These are phyloP conservation scores for Galaxea fascicularis DNA, from an alignment of 92 coral and sea anemone genomes.

Conservation along the genomic window DNA sequence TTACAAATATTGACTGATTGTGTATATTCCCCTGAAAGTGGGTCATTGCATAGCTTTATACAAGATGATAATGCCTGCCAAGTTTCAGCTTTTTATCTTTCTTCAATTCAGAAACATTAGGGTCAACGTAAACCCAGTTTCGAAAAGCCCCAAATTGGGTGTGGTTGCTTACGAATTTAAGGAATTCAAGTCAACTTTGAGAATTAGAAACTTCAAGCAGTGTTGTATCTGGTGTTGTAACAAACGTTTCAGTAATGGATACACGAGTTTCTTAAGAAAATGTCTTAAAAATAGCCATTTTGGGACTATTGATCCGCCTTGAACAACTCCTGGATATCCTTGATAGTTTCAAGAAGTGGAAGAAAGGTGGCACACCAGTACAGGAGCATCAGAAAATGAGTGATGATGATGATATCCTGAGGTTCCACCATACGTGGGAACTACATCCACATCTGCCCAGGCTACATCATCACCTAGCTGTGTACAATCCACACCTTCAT, in stretches of 20 bases:
- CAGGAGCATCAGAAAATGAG: neutral
- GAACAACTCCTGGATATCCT: slow-evolving; percentile 10
- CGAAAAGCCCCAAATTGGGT: neutral
- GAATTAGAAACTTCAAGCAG: neutral
- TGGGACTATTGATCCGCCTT: slow-evolving; percentile 27
- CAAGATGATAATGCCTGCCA: too few relatives aligned
- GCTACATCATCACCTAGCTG: neutral
- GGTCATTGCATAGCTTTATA: neutral
- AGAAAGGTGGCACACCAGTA: neutral
- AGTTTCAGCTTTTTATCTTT: neutral
- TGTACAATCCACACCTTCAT: neutral
- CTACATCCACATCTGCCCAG: neutral
- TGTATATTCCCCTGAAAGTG: neutral
- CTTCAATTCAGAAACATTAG: neutral
- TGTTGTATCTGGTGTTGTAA: neutral
- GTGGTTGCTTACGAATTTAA: neutral
- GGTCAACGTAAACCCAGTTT: neutral
- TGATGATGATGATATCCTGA: slow-evolving; percentile 5
- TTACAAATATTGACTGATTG: neutral
- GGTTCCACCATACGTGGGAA: neutral
- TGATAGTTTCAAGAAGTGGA: neutral
- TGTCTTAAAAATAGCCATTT: slow-evolving; percentile 19
- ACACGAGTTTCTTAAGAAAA: neutral
- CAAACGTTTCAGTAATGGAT: neutral
- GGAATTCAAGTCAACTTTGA: neutral